Evolutionary conservation across 2,888 invertebrate genomes (phyloP).

Genomic region (Sphaeridia pumilis): DNA sequence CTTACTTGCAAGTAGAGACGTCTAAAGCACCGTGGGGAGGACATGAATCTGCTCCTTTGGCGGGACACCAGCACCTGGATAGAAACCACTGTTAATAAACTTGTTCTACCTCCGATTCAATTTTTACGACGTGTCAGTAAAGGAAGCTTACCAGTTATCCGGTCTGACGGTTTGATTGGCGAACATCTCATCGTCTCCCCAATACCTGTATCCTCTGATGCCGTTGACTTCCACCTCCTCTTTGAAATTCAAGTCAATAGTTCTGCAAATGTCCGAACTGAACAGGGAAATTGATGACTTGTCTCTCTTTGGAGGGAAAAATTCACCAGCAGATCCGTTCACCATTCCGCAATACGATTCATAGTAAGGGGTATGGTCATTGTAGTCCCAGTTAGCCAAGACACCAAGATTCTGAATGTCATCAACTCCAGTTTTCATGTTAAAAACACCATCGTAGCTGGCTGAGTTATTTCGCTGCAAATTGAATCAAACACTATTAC

Average conservation of each 20-base stretch:
- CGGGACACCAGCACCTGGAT: conserved; percentile 52
- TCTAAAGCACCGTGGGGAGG: conserved; percentile 52
- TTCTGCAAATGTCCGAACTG: conserved; percentile 59
- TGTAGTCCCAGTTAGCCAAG: conserved; percentile 59
- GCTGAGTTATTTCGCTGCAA: conserved; percentile 64
- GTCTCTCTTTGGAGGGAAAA: conserved; percentile 55
- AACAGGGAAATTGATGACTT: conserved; percentile 53
- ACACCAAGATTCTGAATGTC: conserved; percentile 55
- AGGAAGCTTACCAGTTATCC: conserved; percentile 40
- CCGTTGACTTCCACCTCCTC: conserved; percentile 47
- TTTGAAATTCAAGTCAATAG: conserved; percentile 50
- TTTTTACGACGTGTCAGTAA: no score
- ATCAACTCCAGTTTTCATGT: conserved; percentile 58
- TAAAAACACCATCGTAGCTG: conserved; percentile 60
- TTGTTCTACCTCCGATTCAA: not conserved
- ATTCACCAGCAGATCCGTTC: conserved; percentile 66
- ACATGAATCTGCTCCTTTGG: conserved; percentile 28
- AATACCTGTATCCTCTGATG: conserved; percentile 51
- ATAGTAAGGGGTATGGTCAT: conserved; percentile 48
- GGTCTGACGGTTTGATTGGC: conserved; percentile 56
- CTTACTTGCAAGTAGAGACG: conserved; percentile 52
- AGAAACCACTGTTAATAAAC: not conserved
- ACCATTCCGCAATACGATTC: conserved; percentile 53
- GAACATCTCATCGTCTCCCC: conserved; percentile 52
- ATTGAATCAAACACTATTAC: no score